Evolutionary conservation across 2,797 vertebrate genomes (phyloP).

Genomic region (Okamejei kenojei): DNA sequence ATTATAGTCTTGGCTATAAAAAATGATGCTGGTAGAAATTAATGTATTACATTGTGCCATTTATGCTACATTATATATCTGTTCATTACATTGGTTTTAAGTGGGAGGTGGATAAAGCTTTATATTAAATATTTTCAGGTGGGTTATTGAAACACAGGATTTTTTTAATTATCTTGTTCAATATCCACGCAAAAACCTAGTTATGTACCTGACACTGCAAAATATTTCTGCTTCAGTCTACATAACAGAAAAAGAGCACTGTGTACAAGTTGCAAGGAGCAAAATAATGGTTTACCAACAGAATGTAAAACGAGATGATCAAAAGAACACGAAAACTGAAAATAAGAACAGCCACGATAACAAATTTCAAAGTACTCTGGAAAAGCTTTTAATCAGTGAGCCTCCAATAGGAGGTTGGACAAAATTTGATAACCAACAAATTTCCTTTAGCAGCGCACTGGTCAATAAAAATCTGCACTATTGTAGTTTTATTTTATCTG

Average conservation of each 20-base stretch:
- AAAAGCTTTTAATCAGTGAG: too few relatives aligned
- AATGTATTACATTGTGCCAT: not conserved
- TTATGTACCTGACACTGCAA: not conserved
- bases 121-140: not conserved
- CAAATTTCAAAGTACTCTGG: not conserved
- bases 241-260: not conserved
- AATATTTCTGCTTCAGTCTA: not conserved
- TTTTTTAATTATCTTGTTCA: not conserved
- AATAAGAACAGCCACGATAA: not conserved
- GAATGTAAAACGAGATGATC: not conserved
- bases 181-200: not conserved
- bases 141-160: not conserved
- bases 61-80: not conserved
- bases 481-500: not conserved
- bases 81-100: not conserved
- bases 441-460: not conserved
- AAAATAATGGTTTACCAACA: not conserved
- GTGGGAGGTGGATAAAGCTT: not conserved
- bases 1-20: not conserved
- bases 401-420: not conserved
- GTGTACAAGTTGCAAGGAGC: not conserved
- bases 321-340: not conserved
- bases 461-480: not conserved
- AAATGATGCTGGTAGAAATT: not conserved
- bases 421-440: not conserved